Evolutionary conservation across 2,797 vertebrate species (phyloP).

Genomic region (Fringilla coelebs): DNA sequence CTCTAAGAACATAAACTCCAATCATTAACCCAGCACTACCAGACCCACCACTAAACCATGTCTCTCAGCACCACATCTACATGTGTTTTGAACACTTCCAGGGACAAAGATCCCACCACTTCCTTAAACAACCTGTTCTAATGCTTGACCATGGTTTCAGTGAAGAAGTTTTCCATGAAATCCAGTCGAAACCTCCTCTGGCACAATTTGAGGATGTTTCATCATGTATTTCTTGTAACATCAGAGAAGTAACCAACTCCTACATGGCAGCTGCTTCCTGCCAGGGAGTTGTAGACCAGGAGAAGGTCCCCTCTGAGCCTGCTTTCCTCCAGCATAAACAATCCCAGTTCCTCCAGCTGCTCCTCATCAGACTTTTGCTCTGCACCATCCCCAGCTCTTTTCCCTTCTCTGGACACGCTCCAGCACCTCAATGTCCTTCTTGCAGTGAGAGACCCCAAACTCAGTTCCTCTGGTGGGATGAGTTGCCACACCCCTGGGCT

Average conservation of each 20-base stretch:
- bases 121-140: not conserved
- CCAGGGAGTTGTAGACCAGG: not conserved
- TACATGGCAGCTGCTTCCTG: not conserved
- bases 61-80: not conserved
- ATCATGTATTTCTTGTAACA: not conserved
- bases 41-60: not conserved
- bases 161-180: not conserved
- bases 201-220: not conserved
- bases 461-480: not conserved
- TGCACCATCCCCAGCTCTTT: not conserved
- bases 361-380: not conserved
- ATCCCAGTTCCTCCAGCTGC: not conserved
- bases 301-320: not conserved
- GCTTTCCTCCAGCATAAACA: not conserved
- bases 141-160: not conserved
- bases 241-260: not conserved
- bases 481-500: not conserved
- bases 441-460: not conserved
- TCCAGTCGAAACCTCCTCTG: not conserved
- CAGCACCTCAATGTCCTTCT: not conserved
- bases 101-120: not conserved
- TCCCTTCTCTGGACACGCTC: rapidly evolving
- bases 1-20: not conserved
- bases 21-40: not conserved
- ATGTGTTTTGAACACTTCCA: not conserved